These are phyloP conservation scores for Myodes glareolus DNA, from an alignment of 2,113 vertebrate species.

Conservation along the genomic window DNA sequence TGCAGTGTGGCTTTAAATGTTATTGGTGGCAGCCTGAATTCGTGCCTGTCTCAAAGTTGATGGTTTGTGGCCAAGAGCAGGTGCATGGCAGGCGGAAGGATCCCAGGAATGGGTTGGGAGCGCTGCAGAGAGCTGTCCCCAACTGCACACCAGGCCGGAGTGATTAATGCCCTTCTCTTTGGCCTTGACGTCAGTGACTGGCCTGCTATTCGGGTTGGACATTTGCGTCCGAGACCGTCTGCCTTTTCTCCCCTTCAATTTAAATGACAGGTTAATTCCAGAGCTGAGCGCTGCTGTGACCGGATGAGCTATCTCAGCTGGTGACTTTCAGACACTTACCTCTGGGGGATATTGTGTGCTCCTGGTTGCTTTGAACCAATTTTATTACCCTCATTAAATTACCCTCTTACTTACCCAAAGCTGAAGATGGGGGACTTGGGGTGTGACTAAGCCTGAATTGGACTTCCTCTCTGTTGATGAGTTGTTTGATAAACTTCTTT, in stretches of 20 bases:
- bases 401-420: background rate
- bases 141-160: slow-evolving; percentile 42
- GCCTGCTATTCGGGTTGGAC: slow-evolving; percentile 15
- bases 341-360: background rate
- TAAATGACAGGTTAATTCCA: slow-evolving; percentile 71
- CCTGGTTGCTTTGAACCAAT: background rate
- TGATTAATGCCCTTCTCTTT: slow-evolving; percentile 58
- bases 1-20: slow-evolving; percentile 30
- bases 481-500: slow-evolving; percentile 39
- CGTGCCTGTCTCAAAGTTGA: slow-evolving; percentile 70
- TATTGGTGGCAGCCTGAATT: slow-evolving; percentile 29
- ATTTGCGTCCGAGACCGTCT: slow-evolving; percentile 45
- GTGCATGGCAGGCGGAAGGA: slow-evolving; percentile 73
- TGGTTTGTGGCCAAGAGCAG: slow-evolving; percentile 79
- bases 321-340: background rate
- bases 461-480: background rate
- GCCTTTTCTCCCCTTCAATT: slow-evolving; percentile 56
- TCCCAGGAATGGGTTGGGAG: slow-evolving; percentile 69
- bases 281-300: slow-evolving; percentile 24
- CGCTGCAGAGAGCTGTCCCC: slow-evolving; percentile 60
- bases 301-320: slow-evolving; percentile 14
- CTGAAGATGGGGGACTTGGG: background rate
- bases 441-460: slow-evolving; percentile 23
- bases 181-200: slow-evolving; percentile 45
- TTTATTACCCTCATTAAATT: background rate